phyloP scores from a whole-genome alignment of 1,140 invertebrate genomes.

The Phymorhynchus buccinoides region DNA sequence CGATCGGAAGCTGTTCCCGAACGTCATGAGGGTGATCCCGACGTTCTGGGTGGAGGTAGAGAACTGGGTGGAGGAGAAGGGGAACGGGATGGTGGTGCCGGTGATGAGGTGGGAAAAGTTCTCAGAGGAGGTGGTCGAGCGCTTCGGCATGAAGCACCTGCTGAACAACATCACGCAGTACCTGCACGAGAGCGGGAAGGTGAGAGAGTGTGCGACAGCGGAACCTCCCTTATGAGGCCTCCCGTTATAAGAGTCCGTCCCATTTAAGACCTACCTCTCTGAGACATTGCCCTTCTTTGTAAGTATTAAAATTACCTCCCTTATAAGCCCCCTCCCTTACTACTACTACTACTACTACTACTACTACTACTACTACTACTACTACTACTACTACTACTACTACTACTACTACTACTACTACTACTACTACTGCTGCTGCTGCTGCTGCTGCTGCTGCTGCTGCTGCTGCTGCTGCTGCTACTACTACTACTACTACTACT shows the following conservation, averaged over 20 bases:
- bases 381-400: background rate
- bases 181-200: constrained; percentile 68
- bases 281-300: too few species aligned
- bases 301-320: too few species aligned
- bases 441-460: background rate
- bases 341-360: background rate
- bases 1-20: constrained; percentile 64
- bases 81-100: constrained; percentile 64
- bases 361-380: background rate
- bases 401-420: background rate
- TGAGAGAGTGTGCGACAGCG: too few species aligned
- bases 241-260: too few species aligned
- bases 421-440: background rate
- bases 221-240: too few species aligned
- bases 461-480: background rate
- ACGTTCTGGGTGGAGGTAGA: constrained; percentile 70
- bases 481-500: constrained; percentile 15
- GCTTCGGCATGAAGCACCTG: constrained; percentile 70
- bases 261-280: too few species aligned
- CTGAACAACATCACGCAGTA: constrained; percentile 58
- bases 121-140: constrained; percentile 57
- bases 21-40: constrained; percentile 65
- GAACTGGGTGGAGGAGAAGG: constrained; percentile 65
- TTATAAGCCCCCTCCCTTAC: too few species aligned
- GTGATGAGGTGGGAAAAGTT: constrained; percentile 62